Evolutionary conservation across 2,113 vertebrate genomes (phyloP).

Genomic region (Pseudorectes ferrugineus): DNA sequence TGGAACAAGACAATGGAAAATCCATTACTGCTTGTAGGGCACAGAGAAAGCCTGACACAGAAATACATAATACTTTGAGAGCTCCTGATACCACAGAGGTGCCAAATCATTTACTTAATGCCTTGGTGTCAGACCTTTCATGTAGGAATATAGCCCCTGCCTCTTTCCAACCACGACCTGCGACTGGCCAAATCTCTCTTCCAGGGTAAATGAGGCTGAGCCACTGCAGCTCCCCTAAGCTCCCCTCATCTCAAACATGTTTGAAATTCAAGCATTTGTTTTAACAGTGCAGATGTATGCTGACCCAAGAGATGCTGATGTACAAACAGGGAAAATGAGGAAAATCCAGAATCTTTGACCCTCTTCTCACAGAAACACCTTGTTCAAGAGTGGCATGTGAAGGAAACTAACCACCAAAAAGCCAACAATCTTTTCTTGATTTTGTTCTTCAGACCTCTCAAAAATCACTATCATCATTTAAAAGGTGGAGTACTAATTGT

Average conservation of each 20-base stretch:
- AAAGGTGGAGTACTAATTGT: background rate
- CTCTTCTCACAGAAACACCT: background rate
- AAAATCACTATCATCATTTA: background rate
- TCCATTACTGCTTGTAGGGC: accelerated
- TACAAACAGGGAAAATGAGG: background rate
- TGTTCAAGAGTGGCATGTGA: accelerated
- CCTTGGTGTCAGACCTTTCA: accelerated
- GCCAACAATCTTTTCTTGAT: background rate
- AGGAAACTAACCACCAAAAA: background rate
- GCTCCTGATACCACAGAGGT: accelerated
- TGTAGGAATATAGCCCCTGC: background rate
- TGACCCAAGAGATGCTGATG: accelerated
- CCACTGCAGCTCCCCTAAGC: background rate
- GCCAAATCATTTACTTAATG: background rate
- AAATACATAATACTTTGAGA: accelerated
- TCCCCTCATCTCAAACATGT: background rate
- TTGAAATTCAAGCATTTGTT: background rate
- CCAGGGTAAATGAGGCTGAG: accelerated
- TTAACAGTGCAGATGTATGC: background rate
- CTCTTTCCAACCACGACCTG: background rate
- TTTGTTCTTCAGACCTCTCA: background rate
- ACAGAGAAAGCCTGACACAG: background rate
- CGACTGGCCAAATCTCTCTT: background rate
- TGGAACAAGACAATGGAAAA: accelerated
- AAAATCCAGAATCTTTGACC: accelerated